Evolutionary conservation across 2,113 vertebrate species (phyloP), one percentile per base, ranked within the genome.

Genomic region (Gadus macrocephalus): DNA sequence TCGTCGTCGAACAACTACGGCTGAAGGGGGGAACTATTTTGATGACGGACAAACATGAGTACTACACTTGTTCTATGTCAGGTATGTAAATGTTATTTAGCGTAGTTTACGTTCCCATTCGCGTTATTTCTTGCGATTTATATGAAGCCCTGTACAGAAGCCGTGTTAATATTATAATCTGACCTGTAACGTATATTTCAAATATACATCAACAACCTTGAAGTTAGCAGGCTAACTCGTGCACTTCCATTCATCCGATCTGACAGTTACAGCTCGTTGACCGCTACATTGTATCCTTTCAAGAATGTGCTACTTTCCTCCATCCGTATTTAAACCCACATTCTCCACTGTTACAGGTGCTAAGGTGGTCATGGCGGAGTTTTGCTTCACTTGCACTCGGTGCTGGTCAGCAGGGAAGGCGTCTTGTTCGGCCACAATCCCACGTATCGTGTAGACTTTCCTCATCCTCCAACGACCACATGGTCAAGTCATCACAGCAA

Each of bases 11-110:
- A 5, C n/a, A 9, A 1, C 55, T 16, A 8, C 22, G 9, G 22
- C 5, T 72, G 38, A 31, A 0, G 68, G 31, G 69, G 78, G 88
- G 82, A 68, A 5, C 1, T 79, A 42, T 69, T 78, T 75, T 3
- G 4, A 2, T 7, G 75, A 68, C 68, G 89, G 80, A 89, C 83
- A 67, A 78, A 60, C 62, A 89, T 91, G 90, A 71, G 69, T 3
- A 55, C 53, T 4, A 38, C 22, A 9, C 38, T 67, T 1, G 72
- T 64, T 31, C 38, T 64, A 4, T 20, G 42, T 15, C 71, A 68
- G 88, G 90, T 91, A 16, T n/a, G 15, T 58, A 58, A 14, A 56
- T 15, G 15, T 56, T 16, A 42, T 25, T 25, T 25, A 25, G 25
- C 42, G 42, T 14, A 7, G 3, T 14, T 49, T 12, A 49, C 42